Base-by-base conservation (phyloP, 2,797 vertebrate genomes). In the Dendrocincla tyrannina region DNA sequence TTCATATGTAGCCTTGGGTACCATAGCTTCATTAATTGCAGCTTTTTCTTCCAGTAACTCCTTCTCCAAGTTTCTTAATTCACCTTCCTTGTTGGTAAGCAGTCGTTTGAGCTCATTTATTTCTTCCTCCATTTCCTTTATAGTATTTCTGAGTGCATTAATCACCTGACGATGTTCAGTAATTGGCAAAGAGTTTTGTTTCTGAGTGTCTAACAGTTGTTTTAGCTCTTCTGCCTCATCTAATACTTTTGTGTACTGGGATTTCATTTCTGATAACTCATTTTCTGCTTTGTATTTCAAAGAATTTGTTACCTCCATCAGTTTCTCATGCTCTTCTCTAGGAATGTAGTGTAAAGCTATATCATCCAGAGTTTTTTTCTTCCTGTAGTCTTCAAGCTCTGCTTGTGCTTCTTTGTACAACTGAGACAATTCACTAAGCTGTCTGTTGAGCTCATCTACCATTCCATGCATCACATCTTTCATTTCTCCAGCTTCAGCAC, bases 401-500 rank as follows among this genome's bases (percentile, higher is more conserved):
- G 96, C 97, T 97, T 99, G 99, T 60, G 99, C 98, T 90, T 99
- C 99, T 25, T 98, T 98, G 98, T 99, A 99, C 42, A 98, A 98
- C 95, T 98, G 98, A 2, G 99, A 99, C 44, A 99, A 98, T 94
- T 99, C 99, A 60, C 97, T 97, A 79, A 99, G 96, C 79, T 99
- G 98, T 50, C 98, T 98, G 93, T 99, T 99, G 78, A 99, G 98
- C 32, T 99, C 99, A 6, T 98, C 98, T 18, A 99, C 98, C 8
- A 98, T 98, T 90, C 97, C 97, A 19, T 97, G 98, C 88, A 98
- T 97, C 64, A 97, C 98, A 8, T 97, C 97, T 95, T 99, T 99
- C 98, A 98, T 98, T 91, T 99, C 98, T 47, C 98, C 98, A 66
- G 99, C 97, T 96, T 99, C 99, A 73, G 99, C 98, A 32, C 97